Percentiles rank a stretch among this genome's conserved stretches.
Conservation (phyloP, 2,888 invertebrate species). For the Caenorhabditis imperialis region DNA sequence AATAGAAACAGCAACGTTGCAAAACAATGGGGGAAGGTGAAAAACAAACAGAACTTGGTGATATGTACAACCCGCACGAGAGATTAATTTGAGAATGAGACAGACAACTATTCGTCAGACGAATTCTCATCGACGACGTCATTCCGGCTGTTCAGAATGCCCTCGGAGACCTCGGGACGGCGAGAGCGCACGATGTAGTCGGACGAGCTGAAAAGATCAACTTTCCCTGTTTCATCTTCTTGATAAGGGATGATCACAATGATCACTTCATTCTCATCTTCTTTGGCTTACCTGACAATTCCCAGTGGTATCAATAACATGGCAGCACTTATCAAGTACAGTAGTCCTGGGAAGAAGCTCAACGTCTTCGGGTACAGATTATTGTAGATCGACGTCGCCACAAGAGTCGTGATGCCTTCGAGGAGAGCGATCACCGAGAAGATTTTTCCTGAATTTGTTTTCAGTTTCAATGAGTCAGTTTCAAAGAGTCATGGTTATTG, state of each 20-base stretch:
- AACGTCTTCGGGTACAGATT: slow-evolving; percentile 78
- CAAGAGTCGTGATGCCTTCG: slow-evolving; percentile 77
- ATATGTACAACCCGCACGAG: not conserved
- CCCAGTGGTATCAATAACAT: slow-evolving; percentile 65
- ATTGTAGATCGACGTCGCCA: slow-evolving; percentile 79
- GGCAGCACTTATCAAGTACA: slow-evolving; percentile 68
- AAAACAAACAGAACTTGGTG: not conserved
- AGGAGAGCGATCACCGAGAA: slow-evolving; percentile 78
- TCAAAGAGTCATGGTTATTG: slow-evolving; percentile 5
- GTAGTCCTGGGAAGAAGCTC: slow-evolving; percentile 78
- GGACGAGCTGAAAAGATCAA: slow-evolving; percentile 28
- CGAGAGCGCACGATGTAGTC: slow-evolving; percentile 23
- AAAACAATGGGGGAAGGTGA: not conserved
- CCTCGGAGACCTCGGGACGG: slow-evolving; percentile 40
- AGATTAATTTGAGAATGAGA: not conserved
- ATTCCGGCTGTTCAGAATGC: slow-evolving; percentile 48
- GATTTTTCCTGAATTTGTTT: slow-evolving; percentile 78
- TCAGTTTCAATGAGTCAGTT: too few relatives aligned
- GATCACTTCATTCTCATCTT: not conserved
- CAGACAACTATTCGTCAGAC: not conserved
- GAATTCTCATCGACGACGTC: slow-evolving; percentile 53
- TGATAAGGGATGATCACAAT: too few relatives aligned
- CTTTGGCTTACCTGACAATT: slow-evolving; percentile 64
- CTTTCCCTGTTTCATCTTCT: too few relatives aligned
- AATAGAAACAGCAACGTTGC: too few relatives aligned